Conservation (phyloP, 2,113 vertebrate species). For the Lasiurus cinereus region DNA sequence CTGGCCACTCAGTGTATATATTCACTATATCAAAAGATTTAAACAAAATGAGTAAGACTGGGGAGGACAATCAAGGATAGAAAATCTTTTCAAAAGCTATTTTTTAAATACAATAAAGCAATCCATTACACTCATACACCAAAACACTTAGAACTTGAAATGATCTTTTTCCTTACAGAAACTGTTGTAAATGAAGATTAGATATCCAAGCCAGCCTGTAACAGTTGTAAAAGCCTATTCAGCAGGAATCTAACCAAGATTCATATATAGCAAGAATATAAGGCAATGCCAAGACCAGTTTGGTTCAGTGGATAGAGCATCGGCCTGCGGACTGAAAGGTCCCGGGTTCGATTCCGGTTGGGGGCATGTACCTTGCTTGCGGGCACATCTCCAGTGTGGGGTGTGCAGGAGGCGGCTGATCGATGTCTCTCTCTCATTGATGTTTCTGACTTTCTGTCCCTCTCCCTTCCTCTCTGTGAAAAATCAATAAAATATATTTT, state of each 20-base stretch:
- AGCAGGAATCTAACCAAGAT: conserved; percentile 33
- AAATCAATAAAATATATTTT: no score
- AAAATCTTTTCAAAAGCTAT: neutral
- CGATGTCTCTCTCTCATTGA: no score
- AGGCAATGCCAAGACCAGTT: neutral
- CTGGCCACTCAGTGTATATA: neutral
- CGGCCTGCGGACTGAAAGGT: no score
- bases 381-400: no score
- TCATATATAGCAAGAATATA: neutral
- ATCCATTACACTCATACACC: conserved; percentile 18
- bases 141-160: conserved; percentile 51
- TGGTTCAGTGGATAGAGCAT: no score
- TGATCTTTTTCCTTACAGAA: conserved; percentile 48
- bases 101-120: neutral
- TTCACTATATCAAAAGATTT: conserved; percentile 31
- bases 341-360: no score
- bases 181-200: conserved; percentile 28
- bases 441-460: no score
- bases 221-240: conserved; percentile 15
- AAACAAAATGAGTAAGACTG: conserved; percentile 27
- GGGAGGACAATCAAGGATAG: neutral
- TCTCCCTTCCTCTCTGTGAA: no score
- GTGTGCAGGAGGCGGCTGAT: no score
- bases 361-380: no score
- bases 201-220: neutral